Percentiles rank a stretch among this genome's conserved stretches.
phyloP scores from a whole-genome alignment of 2,113 vertebrate genomes.

The Synchiropus splendidus region DNA sequence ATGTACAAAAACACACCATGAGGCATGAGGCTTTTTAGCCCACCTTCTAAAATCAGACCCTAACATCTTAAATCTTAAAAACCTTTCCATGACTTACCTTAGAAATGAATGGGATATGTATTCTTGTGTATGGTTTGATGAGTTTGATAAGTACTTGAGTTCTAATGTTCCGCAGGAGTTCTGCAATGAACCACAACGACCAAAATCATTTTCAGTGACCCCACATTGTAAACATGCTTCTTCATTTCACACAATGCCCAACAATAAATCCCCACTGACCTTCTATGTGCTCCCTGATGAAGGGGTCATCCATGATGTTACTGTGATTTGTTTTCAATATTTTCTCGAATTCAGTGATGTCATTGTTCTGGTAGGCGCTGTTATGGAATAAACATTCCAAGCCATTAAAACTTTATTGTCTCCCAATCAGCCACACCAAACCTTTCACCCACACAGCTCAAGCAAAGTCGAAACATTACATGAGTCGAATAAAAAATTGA shows the following conservation, averaged over 20 bases:
- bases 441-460: slow-evolving; percentile 14
- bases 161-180: slow-evolving; percentile 97
- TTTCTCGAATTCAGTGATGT: slow-evolving; percentile 99
- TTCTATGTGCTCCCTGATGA: slow-evolving; percentile 98
- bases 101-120: slow-evolving; percentile 99
- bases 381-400: slow-evolving; percentile 24
- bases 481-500: too few species aligned
- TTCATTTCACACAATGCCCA: not conserved
- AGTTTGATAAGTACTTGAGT: slow-evolving; percentile 99
- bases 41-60: too few species aligned
- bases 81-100: slow-evolving; percentile 72
- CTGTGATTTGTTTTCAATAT: slow-evolving; percentile 99
- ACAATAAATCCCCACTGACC: slow-evolving; percentile 66
- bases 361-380: slow-evolving; percentile 99
- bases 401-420: slow-evolving; percentile 32
- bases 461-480: too few species aligned
- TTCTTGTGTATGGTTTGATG: slow-evolving; percentile 99
- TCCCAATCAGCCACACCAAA: slow-evolving; percentile 8
- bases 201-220: slow-evolving; percentile 4
- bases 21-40: not conserved
- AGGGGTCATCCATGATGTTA: slow-evolving; percentile 99
- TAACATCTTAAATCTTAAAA: too few species aligned
- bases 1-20: not conserved
- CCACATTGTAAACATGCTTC: not conserved
- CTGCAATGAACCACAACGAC: slow-evolving; percentile 65